A percentile compares a stretch with the other conserved stretches of the same genome.
These are phyloP conservation scores for Brachionichthys hirsutus DNA, from an alignment of 2,113 vertebrate species.

Conservation along the genomic window DNA sequence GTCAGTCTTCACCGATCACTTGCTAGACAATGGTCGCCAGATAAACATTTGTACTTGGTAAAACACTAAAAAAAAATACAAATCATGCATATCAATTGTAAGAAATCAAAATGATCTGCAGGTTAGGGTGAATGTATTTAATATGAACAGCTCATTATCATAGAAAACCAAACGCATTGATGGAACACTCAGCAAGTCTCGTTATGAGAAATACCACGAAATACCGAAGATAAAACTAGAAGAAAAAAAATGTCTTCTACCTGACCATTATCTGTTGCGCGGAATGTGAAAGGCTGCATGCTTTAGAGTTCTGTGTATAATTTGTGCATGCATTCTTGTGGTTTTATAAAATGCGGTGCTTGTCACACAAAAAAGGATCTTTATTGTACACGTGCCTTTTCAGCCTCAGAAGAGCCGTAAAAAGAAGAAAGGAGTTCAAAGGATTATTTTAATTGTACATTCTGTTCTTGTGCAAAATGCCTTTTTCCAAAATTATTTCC, in stretches of 20 bases:
- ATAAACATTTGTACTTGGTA: too few relatives aligned
- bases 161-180: too few relatives aligned
- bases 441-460: slow-evolving; percentile 7
- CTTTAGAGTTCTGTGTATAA: background rate
- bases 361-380: background rate
- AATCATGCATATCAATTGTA: too few relatives aligned
- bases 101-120: too few relatives aligned
- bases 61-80: too few relatives aligned
- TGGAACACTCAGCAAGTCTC: too few relatives aligned
- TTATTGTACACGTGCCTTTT: slow-evolving; percentile 14
- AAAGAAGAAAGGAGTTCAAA: slow-evolving; percentile 1
- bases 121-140: too few relatives aligned
- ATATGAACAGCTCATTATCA: too few relatives aligned
- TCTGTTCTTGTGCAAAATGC: background rate
- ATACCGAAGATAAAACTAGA: too few relatives aligned
- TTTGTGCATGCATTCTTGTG: slow-evolving; percentile 32
- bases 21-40: too few relatives aligned
- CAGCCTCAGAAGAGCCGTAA: slow-evolving; percentile 18
- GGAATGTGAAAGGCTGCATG: slow-evolving; percentile 12
- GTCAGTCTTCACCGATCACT: slow-evolving; percentile 22
- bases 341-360: background rate
- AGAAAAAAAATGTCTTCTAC: background rate
- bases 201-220: too few relatives aligned
- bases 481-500: slow-evolving; percentile 7
- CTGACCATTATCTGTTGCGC: background rate